These are phyloP conservation scores for Emys orbicularis DNA, from an alignment of 2,797 vertebrate species.

Conservation along the genomic window DNA sequence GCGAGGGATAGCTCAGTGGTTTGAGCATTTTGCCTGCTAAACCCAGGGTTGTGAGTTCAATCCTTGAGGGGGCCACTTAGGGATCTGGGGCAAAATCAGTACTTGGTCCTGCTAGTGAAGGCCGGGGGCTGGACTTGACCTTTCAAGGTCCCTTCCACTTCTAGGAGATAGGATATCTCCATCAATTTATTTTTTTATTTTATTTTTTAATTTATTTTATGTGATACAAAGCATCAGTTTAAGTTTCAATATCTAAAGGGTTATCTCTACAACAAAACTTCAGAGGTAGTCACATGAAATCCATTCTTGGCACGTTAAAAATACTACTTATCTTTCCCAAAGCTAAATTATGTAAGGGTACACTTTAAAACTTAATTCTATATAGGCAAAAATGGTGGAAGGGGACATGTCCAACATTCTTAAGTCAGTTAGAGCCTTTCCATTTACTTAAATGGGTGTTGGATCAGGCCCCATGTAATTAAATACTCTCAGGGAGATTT, in stretches of 20 bases:
- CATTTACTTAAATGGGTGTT: neutral
- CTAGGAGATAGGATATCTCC: too few species aligned
- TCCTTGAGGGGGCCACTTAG: too few species aligned
- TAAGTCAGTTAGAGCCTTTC: neutral
- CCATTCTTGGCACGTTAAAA: fast-evolving
- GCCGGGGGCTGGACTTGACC: too few species aligned
- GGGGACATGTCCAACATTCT: neutral
- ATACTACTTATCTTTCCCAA: neutral
- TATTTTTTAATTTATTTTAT: too few species aligned
- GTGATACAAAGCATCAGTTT: neutral
- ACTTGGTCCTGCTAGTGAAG: too few species aligned
- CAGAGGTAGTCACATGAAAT: neutral
- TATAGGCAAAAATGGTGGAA: neutral
- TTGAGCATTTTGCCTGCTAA: too few species aligned
- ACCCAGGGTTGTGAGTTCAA: too few species aligned
- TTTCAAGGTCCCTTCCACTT: too few species aligned
- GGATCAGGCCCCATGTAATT: neutral
- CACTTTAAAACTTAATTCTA: neutral
- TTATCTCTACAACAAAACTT: neutral
- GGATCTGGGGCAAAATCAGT: too few species aligned
- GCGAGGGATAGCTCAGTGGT: too few species aligned
- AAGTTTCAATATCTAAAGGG: neutral
- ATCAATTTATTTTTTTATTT: too few species aligned
- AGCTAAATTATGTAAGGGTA: neutral
- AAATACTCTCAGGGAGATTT: neutral